phyloP scores from a whole-genome alignment of 2,888 invertebrate species.

The Piscicola geometra region DNA sequence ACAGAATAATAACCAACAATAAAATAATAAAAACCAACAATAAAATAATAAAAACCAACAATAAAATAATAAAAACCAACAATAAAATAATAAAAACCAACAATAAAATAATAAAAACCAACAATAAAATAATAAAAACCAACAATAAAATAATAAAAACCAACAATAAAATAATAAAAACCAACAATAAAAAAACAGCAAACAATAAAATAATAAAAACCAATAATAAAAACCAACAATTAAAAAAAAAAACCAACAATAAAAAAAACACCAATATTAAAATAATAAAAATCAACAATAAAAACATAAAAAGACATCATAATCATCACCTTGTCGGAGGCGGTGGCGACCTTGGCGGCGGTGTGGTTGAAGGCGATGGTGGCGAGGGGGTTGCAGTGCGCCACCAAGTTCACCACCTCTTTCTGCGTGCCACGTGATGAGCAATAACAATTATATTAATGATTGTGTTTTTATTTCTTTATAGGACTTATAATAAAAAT shows the following conservation, averaged over 20 bases:
- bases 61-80: too few species aligned
- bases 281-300: not conserved
- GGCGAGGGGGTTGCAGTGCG: constrained; percentile 91
- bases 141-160: too few species aligned
- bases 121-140: too few species aligned
- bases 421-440: constrained; percentile 64
- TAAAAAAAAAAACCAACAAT: too few species aligned
- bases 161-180: too few species aligned
- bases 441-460: constrained; percentile 27
- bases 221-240: not conserved
- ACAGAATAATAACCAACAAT: not conserved
- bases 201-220: not conserved
- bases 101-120: too few species aligned
- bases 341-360: constrained; percentile 64
- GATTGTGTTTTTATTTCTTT: too few species aligned
- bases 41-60: not conserved
- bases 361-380: constrained; percentile 86
- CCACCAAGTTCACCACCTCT: constrained; percentile 92
- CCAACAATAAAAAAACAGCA: not conserved
- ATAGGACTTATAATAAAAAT: too few species aligned
- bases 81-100: too few species aligned
- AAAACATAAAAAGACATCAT: too few species aligned
- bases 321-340: constrained; percentile 59
- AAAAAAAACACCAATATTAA: too few species aligned
- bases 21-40: not conserved